Evolutionary conservation across 2,888 invertebrate species (phyloP).

Genomic region (Pseudoips prasinana): DNA sequence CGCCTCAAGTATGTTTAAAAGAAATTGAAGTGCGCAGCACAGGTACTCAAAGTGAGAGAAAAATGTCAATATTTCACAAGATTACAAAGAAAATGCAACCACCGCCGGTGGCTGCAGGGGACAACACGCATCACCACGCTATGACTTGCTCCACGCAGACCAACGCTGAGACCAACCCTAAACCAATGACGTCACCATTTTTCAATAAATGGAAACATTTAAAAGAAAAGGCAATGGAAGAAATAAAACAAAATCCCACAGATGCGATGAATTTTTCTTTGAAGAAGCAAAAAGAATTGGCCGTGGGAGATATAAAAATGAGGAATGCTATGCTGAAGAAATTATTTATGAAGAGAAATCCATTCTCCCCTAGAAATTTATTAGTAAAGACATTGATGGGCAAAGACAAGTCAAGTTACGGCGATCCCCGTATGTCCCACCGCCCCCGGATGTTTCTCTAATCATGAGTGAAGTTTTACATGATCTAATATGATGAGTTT

Average conservation of each 20-base stretch:
- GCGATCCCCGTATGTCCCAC: constrained; percentile 46
- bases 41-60: constrained; percentile 66
- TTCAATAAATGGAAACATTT: constrained; percentile 51
- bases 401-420: constrained; percentile 58
- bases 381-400: constrained; percentile 61
- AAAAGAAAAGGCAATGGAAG: constrained; percentile 38
- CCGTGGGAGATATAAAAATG: constrained; percentile 55
- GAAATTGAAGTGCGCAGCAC: constrained; percentile 72
- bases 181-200: constrained; percentile 31
- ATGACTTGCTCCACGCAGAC: constrained; percentile 43
- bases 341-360: constrained; percentile 64
- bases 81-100: constrained; percentile 49
- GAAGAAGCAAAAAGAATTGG: constrained; percentile 54
- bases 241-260: constrained; percentile 9
- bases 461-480: constrained; percentile 23
- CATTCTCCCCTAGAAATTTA: constrained; percentile 64
- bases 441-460: constrained; percentile 58
- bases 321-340: constrained; percentile 62
- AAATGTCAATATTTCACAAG: constrained; percentile 56
- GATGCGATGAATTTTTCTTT: constrained; percentile 45
- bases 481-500: constrained; percentile 7
- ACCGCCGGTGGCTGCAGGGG: constrained; percentile 18
- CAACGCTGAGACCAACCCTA: constrained; percentile 3
- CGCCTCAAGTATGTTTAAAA: constrained; percentile 62
- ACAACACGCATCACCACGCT: constrained; percentile 21